These are phyloP conservation scores for Bombycilla garrulus DNA, from an alignment of 2,113 vertebrate species.

Conservation along the genomic window DNA sequence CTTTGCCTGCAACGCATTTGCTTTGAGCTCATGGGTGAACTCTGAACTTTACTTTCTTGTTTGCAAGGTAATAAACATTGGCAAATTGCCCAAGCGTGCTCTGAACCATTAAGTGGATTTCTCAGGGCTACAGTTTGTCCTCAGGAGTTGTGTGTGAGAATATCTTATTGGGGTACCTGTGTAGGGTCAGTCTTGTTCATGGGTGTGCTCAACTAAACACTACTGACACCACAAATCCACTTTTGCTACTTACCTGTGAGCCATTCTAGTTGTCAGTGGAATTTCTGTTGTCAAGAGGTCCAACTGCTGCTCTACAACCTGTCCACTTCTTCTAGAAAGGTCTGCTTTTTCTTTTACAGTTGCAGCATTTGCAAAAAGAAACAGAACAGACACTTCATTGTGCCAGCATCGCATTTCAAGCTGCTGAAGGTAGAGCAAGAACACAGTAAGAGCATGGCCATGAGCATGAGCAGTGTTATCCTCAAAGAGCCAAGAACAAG, in stretches of 20 bases:
- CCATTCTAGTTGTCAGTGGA: neutral
- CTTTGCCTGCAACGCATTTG: neutral
- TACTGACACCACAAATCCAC: neutral
- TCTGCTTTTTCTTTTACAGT: constrained; percentile 72
- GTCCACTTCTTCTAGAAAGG: neutral
- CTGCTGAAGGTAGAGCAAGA: constrained; percentile 84
- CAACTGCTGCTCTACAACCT: neutral
- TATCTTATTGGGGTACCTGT: neutral
- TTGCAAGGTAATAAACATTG: neutral
- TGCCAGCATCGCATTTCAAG: constrained; percentile 85
- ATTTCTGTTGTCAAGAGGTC: neutral
- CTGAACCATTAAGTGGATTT: neutral
- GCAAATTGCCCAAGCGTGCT: neutral
- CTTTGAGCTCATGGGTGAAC: neutral
- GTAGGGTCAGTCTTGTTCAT: neutral
- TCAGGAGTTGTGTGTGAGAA: neutral
- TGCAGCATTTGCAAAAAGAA: constrained; percentile 98
- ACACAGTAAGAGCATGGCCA: neutral
- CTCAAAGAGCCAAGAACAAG: neutral
- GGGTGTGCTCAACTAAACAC: neutral
- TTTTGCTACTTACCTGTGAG: neutral
- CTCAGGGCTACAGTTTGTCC: neutral
- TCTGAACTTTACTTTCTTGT: neutral
- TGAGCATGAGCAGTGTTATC: neutral
- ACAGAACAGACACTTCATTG: constrained; percentile 93